phyloP scores from a whole-genome alignment of 2,797 vertebrate genomes.

The Catostomus latipinnis region DNA sequence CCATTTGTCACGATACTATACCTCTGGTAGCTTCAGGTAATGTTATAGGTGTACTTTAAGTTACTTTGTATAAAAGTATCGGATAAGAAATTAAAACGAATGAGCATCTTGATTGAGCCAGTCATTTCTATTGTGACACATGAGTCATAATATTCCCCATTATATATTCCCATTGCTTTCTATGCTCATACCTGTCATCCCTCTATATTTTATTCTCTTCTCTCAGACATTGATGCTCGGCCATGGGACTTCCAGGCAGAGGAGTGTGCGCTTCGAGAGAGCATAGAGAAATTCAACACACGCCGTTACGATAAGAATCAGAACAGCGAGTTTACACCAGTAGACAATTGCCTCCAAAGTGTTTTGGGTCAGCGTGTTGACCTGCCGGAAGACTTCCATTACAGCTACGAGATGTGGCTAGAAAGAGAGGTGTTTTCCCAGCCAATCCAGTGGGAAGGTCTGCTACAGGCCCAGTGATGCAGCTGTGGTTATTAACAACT shows the following conservation, averaged over 20 bases:
- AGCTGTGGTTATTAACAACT: neutral
- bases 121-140: too few relatives aligned
- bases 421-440: slow-evolving; percentile 96
- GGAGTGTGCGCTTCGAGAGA: slow-evolving; percentile 92
- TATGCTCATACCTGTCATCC: too few relatives aligned
- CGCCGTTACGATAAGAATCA: slow-evolving; percentile 88
- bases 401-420: slow-evolving; percentile 96
- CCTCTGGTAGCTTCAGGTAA: too few relatives aligned
- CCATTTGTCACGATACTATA: too few relatives aligned
- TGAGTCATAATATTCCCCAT: too few relatives aligned
- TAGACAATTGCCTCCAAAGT: slow-evolving; percentile 97
- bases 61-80: too few relatives aligned
- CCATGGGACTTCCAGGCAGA: slow-evolving; percentile 98
- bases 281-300: slow-evolving; percentile 94
- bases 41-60: too few relatives aligned
- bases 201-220: neutral
- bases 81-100: too few relatives aligned
- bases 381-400: slow-evolving; percentile 91
- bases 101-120: too few relatives aligned
- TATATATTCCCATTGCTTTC: too few relatives aligned
- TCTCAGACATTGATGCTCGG: slow-evolving; percentile 90
- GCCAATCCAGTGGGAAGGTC: slow-evolving; percentile 95
- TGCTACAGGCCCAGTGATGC: slow-evolving; percentile 80
- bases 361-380: slow-evolving; percentile 91
- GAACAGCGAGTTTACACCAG: slow-evolving; percentile 86